Evolutionary conservation across 2,797 vertebrate genomes (phyloP), one percentile per base, ranked within the genome.

Genomic region (Bryconaethiops microstoma): DNA sequence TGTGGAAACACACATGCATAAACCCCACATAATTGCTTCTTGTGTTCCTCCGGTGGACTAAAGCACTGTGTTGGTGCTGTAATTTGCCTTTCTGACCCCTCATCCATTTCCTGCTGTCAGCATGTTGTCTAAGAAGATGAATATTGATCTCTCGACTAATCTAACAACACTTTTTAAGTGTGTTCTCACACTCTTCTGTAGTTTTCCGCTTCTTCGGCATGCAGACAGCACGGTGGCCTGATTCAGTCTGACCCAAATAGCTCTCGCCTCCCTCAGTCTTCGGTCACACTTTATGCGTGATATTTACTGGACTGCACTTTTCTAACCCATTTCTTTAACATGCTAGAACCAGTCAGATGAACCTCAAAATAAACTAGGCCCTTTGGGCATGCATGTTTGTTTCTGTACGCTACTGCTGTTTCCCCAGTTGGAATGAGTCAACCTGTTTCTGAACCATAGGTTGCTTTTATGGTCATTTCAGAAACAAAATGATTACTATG

Each of bases 251-350:
- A 78, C 78, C 81, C 50, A 65, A 80, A 85, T 80, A 67, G n/a
- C 60, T 67, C 5, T 7, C 23, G 21, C 59, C 57, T 42, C 72
- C 78, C 7, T 76, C 39, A 16, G 39, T 55, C 23, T 70, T 77
- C n/a, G 72, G 62, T 84, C 73, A 74, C 81, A 67, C 52, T 60
- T 63, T 76, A 25, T 68, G 52, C 59, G 63, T 52, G 62, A 77
- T 83, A 62, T 84, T 86, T 84, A 82, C 23, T 68, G 77, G 80
- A 40, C 60, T 72, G 42, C 45, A 45, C 71, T 60, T 80, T 70
- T 52, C 55, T 39, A 69, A 48, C 40, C 42, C 52, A 55, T n/a
- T 77, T 82, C 60, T 52, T 69, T 57, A 59, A 23, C 19, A 1
- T 40, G 12, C 40, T 29, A 10, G 70, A 63, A 59, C 48, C 21